Evolutionary conservation across 2,797 vertebrate species (phyloP), one percentile per base, ranked within the genome.

Genomic region (Leptodactylus fallax): DNA sequence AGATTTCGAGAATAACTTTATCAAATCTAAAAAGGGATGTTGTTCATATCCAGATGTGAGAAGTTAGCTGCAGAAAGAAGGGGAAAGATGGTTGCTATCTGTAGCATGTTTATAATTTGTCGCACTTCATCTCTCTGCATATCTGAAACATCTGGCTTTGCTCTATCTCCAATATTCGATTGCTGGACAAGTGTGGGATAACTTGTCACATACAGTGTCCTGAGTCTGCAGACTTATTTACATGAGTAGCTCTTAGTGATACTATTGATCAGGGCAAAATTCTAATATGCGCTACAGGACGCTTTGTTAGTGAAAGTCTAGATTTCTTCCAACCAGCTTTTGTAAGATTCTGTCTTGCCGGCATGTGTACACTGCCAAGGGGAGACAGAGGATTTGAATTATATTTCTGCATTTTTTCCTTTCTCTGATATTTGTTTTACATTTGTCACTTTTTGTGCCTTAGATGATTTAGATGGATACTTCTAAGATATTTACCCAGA

Each of bases 31-130:
- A 72, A 17, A 17, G 9, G 58, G 36, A 51, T 56, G 27, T 55
- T 81, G 23, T n/a, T 60, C 23, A 36, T 27, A 11, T 74, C 87
- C 87, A 88, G 87, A 88, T 88, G 87, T 88, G 74, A 51, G 63
- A 21, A 3, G 72, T 63, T 72, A 27, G 36, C 36, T 53, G 51
- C 76, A 49, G 85, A 47, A 7, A 80, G 74, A 61, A 65, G 36
- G 53, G 76, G 61, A 61, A 27, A 65, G 76, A 16, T 49, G 49
- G 47, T 21, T 69, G 36, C 25, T 56, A 69, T 87, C 80, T 45
- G 47, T 25, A 12, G 21, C 9, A 23, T 36, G 36, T 4, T 36
- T 36, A 36, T 1, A 36, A 36, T 36, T 36, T 36, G 36, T 36
- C 36, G 4, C 36, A 36, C 36, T 36, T 36, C 36, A 55, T 47